These are phyloP conservation scores for Sander lucioperca DNA, from an alignment of 2,113 vertebrate species.

Conservation along the genomic window DNA sequence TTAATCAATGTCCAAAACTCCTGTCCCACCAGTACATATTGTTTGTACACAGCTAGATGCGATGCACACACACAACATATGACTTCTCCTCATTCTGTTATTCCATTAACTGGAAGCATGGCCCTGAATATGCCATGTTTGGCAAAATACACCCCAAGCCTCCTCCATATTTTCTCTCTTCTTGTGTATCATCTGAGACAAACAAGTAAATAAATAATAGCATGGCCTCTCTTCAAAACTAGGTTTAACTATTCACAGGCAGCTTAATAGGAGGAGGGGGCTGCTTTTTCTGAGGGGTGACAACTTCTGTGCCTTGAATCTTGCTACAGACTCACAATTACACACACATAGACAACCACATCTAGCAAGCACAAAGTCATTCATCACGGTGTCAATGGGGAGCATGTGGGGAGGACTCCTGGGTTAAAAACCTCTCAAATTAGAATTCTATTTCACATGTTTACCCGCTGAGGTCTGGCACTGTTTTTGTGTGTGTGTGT, in stretches of 20 bases:
- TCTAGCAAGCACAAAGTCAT: constrained; percentile 57
- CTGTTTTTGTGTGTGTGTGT: constrained; percentile 31
- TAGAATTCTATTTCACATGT: constrained; percentile 69
- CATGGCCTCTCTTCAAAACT: constrained; percentile 40
- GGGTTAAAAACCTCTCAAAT: constrained; percentile 64
- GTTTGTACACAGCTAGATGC: neutral
- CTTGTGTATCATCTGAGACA: constrained; percentile 55
- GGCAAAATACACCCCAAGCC: constrained; percentile 26
- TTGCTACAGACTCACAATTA: constrained; percentile 33
- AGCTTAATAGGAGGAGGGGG: constrained; percentile 28
- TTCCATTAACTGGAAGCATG: constrained; percentile 51
- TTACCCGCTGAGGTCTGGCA: constrained; percentile 42
- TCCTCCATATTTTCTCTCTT: constrained; percentile 12
- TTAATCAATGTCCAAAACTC: constrained; percentile 33
- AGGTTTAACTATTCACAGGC: constrained; percentile 70
- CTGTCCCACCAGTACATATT: neutral
- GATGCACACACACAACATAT: neutral
- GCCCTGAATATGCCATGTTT: constrained; percentile 37
- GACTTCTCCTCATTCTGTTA: constrained; percentile 30
- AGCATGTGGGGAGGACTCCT: constrained; percentile 50
- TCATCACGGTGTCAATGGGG: constrained; percentile 78
- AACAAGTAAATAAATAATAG: constrained; percentile 68
- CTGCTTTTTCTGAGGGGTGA: constrained; percentile 15
- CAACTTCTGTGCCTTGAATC: constrained; percentile 58
- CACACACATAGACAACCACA: constrained; percentile 45